Percentiles rank a stretch among this genome's conserved stretches.
Evolutionary conservation across 1,140 invertebrate species (phyloP).

Genomic region (Laupala kohalensis): DNA sequence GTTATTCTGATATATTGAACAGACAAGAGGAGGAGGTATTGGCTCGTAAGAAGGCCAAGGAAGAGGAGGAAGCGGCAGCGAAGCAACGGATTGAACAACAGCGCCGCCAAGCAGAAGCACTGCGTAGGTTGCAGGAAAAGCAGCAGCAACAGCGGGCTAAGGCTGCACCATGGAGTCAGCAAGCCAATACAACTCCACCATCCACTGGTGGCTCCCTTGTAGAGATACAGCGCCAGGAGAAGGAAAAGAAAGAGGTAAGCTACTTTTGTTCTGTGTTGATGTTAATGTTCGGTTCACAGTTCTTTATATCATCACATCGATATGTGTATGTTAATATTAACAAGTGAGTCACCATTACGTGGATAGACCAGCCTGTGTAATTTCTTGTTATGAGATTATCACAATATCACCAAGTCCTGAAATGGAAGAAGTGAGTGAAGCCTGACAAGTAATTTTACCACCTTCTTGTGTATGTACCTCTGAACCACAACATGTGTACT

Average conservation of each 20-base stretch:
- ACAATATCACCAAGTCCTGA: too few species aligned
- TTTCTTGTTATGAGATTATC: too few species aligned
- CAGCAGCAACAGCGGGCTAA: slow-evolving; percentile 24
- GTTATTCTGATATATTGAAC: too few species aligned
- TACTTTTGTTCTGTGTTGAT: not conserved
- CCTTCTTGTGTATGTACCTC: too few species aligned
- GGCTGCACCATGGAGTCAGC: slow-evolving; percentile 14
- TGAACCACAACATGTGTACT: too few species aligned
- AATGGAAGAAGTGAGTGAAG: too few species aligned
- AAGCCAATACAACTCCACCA: not conserved
- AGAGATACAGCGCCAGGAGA: slow-evolving; percentile 14
- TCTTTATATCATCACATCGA: too few species aligned
- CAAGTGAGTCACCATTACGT: too few species aligned
- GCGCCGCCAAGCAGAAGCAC: slow-evolving; percentile 24
- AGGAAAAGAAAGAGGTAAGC: slow-evolving; percentile 14
- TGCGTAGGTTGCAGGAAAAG: slow-evolving; percentile 23
- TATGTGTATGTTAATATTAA: too few species aligned
- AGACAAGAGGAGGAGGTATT: slow-evolving; percentile 17
- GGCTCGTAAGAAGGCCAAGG: slow-evolving; percentile 19
- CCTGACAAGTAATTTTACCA: too few species aligned
- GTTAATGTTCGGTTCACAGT: not conserved
- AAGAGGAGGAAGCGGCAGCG: slow-evolving; percentile 22
- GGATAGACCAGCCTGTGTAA: too few species aligned
- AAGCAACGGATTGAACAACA: slow-evolving; percentile 23
- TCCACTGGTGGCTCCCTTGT: slow-evolving; percentile 2